A percentile compares a stretch with the other conserved stretches of the same genome.
These are phyloP conservation scores for Acronicta psi DNA, from an alignment of 2,888 invertebrate genomes.

Conservation along the genomic window DNA sequence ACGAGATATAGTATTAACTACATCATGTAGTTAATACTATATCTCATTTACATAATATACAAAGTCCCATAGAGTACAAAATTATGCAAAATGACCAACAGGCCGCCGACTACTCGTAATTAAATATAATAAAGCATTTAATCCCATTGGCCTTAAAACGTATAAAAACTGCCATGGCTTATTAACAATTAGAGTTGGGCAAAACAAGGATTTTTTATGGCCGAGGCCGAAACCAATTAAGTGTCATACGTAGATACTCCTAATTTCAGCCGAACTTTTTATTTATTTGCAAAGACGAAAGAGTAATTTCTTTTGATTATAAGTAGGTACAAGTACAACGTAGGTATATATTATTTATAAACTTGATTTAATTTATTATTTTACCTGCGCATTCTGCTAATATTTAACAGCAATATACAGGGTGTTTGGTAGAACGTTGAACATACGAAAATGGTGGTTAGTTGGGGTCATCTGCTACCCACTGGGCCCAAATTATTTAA, in stretches of 20 bases:
- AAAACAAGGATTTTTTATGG: slow-evolving; percentile 16
- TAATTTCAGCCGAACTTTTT: neutral
- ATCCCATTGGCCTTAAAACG: slow-evolving; percentile 46
- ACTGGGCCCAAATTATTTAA: no score
- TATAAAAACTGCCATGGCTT: slow-evolving; percentile 39
- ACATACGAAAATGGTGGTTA: no score
- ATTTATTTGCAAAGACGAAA: neutral
- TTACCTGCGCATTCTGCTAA: no score
- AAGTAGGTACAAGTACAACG: no score
- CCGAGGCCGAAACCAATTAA: slow-evolving; percentile 17
- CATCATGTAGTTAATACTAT: slow-evolving; percentile 19
- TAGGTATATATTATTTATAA: no score
- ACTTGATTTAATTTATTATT: no score
- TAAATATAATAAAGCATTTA: slow-evolving; percentile 56
- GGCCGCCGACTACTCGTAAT: slow-evolving; percentile 30
- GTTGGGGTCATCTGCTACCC: no score
- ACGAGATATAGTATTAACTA: slow-evolving; percentile 38
- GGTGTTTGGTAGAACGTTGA: no score
- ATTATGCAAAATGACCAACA: slow-evolving; percentile 42
- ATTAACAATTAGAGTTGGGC: slow-evolving; percentile 40
- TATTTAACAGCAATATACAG: no score
- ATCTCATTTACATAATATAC: slow-evolving; percentile 40
- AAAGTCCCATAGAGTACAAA: slow-evolving; percentile 19
- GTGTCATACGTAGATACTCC: no score
- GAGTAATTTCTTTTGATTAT: no score